Conservation (phyloP, 2,888 invertebrate genomes). For the Scotopteryx bipunctaria region DNA sequence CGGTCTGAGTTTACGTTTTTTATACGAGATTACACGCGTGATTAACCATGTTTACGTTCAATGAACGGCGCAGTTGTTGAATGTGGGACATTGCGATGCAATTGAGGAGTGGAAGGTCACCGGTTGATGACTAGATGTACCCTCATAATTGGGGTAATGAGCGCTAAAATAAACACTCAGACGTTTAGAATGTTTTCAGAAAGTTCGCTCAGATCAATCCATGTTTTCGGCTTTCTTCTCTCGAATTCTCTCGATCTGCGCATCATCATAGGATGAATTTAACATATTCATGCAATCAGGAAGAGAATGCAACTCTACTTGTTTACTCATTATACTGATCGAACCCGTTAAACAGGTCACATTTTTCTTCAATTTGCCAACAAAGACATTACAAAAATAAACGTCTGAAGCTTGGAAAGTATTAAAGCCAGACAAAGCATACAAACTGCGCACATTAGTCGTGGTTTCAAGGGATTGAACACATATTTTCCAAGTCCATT, state of each 20-base stretch:
- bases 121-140: constrained; percentile 37
- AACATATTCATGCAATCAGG: background rate
- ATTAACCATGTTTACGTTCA: constrained; percentile 48
- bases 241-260: background rate
- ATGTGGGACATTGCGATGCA: constrained; percentile 49
- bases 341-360: constrained; percentile 10
- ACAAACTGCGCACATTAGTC: constrained; percentile 25
- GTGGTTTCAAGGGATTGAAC: constrained; percentile 11
- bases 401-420: constrained; percentile 14
- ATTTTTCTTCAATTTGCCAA: constrained; percentile 21
- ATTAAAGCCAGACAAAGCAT: constrained; percentile 22
- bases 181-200: constrained; percentile 7
- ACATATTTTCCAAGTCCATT: constrained; percentile 39
- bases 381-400: constrained; percentile 16
- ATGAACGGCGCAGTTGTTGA: constrained; percentile 40
- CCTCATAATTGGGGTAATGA: constrained; percentile 22
- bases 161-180: constrained; percentile 28
- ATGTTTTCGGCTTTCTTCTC: background rate
- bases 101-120: constrained; percentile 51
- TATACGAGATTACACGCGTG: constrained; percentile 39
- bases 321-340: background rate
- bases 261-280: background rate
- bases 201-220: background rate
- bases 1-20: constrained; percentile 39
- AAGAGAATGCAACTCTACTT: background rate